Conservation (phyloP, 2,888 invertebrate species). For the Byasa hedistus region DNA sequence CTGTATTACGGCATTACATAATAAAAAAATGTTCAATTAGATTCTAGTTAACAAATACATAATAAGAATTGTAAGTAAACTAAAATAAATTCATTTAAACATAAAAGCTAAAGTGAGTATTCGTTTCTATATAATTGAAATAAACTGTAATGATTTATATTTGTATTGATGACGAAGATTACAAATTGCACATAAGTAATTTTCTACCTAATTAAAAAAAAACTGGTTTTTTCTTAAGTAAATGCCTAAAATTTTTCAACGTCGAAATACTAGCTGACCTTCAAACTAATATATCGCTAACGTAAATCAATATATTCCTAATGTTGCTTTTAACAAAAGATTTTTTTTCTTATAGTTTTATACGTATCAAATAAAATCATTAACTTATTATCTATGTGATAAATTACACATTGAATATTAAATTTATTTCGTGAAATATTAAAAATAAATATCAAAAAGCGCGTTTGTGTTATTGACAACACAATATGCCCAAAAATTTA, state of each 20-base stretch:
- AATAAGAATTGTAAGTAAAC: too few relatives aligned
- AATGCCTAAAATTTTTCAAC: neutral
- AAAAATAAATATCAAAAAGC: neutral
- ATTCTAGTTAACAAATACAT: too few relatives aligned
- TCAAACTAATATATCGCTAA: neutral
- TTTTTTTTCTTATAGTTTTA: neutral
- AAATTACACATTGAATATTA: neutral
- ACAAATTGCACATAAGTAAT: too few relatives aligned
- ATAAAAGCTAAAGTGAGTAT: too few relatives aligned
- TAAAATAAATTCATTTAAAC: too few relatives aligned
- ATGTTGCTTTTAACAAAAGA: neutral
- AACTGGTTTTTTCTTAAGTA: neutral
- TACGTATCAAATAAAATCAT: neutral
- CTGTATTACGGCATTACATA: too few relatives aligned
- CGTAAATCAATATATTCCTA: constrained; percentile 4
- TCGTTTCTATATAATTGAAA: too few relatives aligned
- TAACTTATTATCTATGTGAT: neutral
- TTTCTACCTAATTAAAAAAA: neutral
- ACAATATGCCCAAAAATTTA: too few relatives aligned
- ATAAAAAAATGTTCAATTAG: too few relatives aligned
- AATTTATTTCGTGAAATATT: neutral
- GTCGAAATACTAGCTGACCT: constrained; percentile 13
- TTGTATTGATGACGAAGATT: neutral
- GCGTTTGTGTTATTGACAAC: too few relatives aligned
- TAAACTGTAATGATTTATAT: neutral